Conservation (phyloP, 2,888 invertebrate genomes). For the Arenicola marina region DNA sequence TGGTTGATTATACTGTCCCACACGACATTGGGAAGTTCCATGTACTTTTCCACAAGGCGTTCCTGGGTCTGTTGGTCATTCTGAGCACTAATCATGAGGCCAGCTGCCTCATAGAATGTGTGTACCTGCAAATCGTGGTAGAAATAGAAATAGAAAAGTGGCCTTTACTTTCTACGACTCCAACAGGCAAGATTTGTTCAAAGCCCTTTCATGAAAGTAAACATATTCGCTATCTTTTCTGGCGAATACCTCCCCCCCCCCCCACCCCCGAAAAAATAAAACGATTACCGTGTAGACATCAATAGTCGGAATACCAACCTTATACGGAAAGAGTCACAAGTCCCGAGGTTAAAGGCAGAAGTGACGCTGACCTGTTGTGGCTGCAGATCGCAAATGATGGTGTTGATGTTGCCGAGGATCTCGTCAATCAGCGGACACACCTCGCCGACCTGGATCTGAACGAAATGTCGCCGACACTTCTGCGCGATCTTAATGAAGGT, state of each 20-base stretch:
- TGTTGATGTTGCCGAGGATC: conserved; percentile 92
- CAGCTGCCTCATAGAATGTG: conserved; percentile 99
- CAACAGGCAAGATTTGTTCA: no score
- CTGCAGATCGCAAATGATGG: conserved; percentile 98
- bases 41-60: conserved; percentile 93
- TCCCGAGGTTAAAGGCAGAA: no score
- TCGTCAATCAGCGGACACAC: conserved; percentile 98
- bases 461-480: conserved; percentile 97
- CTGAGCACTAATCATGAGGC: conserved; percentile 98
- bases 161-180: neutral
- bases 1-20: conserved; percentile 99
- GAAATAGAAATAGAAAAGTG: neutral
- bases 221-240: no score
- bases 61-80: conserved; percentile 89
- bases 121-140: conserved; percentile 71
- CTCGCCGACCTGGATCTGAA: conserved; percentile 92
- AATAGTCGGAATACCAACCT: no score
- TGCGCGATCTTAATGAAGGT: conserved; percentile 99
- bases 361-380: conserved; percentile 97
- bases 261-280: no score
- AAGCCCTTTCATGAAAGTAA: no score
- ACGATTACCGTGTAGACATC: no score
- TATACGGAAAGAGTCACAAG: no score
- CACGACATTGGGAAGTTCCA: conserved; percentile 93
- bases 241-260: no score